Percentiles rank a stretch among this genome's conserved stretches.
phyloP scores from a whole-genome alignment of 2,797 vertebrate genomes.

The Vultur gryphus region DNA sequence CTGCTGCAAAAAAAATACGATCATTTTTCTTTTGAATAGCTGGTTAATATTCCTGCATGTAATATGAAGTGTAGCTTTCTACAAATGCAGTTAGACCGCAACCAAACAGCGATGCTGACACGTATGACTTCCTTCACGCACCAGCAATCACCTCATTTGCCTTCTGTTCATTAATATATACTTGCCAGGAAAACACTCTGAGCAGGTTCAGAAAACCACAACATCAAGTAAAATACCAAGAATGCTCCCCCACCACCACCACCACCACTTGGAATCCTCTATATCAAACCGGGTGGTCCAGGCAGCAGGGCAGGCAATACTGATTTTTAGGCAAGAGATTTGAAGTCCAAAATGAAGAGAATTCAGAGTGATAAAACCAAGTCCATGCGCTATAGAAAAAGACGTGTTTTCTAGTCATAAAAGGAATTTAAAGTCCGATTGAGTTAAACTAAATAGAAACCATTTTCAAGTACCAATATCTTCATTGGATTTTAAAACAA shows the following conservation, averaged over 20 bases:
- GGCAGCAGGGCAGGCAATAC: background rate
- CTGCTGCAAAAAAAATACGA: background rate
- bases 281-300: background rate
- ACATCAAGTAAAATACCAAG: background rate
- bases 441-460: background rate
- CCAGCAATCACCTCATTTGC: constrained; percentile 8
- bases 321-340: background rate
- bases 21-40: background rate
- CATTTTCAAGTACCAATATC: background rate
- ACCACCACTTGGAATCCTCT: background rate
- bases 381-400: background rate
- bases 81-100: constrained; percentile 27
- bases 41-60: background rate
- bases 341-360: background rate
- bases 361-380: background rate
- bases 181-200: constrained; percentile 5
- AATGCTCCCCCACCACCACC: background rate
- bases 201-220: constrained; percentile 2
- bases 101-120: background rate
- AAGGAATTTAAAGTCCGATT: background rate
- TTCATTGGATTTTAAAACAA: background rate
- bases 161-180: background rate
- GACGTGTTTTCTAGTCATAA: background rate
- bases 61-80: background rate
- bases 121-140: background rate